Conservation (phyloP, 2,113 vertebrate species). For the Eptesicus fuscus region DNA sequence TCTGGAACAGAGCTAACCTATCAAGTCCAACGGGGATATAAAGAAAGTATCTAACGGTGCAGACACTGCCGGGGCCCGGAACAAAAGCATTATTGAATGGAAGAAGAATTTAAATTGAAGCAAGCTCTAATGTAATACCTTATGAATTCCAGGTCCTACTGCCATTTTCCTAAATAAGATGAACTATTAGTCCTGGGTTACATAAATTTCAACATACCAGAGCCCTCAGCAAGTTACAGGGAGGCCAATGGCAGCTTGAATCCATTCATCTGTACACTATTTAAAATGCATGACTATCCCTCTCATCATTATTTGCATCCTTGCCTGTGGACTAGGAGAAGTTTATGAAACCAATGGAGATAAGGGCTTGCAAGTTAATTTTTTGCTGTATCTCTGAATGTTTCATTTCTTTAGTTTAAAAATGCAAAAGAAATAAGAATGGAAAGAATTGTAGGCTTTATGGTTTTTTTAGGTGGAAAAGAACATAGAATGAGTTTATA, state of each 20-base stretch:
- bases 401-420: constrained; percentile 49
- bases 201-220: constrained; percentile 50
- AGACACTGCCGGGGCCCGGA: constrained; percentile 9
- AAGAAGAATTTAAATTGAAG: constrained; percentile 48
- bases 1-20: constrained; percentile 62
- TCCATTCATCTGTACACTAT: background rate
- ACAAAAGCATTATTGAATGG: constrained; percentile 60
- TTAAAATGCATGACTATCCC: background rate
- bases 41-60: constrained; percentile 38
- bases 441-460: background rate
- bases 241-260: background rate
- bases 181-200: constrained; percentile 46
- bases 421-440: constrained; percentile 9
- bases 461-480: constrained; percentile 32
- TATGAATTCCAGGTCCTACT: constrained; percentile 8
- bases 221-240: background rate
- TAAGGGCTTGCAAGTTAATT: background rate
- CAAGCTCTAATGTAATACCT: constrained; percentile 15
- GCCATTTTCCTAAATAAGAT: constrained; percentile 57
- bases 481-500: background rate
- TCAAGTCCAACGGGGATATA: constrained; percentile 49
- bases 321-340: background rate
- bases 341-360: background rate
- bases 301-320: background rate
- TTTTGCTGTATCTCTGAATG: constrained; percentile 8